phyloP scores from a whole-genome alignment of 2,113 vertebrate genomes.

The Macquaria australasica region DNA sequence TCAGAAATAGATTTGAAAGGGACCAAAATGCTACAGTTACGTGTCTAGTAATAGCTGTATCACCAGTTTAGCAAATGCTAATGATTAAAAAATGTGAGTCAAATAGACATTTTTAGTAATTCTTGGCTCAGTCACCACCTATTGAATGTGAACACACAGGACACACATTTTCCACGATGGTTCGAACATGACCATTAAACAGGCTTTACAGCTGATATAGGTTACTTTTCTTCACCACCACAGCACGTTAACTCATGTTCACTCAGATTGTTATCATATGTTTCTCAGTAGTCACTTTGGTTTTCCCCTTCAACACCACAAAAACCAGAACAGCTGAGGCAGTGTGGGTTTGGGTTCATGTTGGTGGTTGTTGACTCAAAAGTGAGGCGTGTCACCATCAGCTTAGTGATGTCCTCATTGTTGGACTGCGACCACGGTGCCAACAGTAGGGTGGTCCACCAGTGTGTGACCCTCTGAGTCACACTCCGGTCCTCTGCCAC shows the following conservation, averaged over 20 bases:
- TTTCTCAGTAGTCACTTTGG: slow-evolving; percentile 47
- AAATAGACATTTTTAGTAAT: slow-evolving; percentile 9
- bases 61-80: neutral
- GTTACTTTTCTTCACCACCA: slow-evolving; percentile 24
- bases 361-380: slow-evolving; percentile 42
- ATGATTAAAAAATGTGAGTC: neutral
- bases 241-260: slow-evolving; percentile 40
- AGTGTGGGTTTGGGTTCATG: slow-evolving; percentile 28
- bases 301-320: slow-evolving; percentile 58
- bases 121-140: neutral
- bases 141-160: neutral
- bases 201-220: neutral
- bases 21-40: neutral
- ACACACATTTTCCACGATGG: slow-evolving; percentile 9
- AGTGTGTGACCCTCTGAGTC: slow-evolving; percentile 60
- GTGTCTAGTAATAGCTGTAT: neutral
- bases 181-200: slow-evolving; percentile 24
- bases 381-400: slow-evolving; percentile 49
- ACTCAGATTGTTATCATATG: slow-evolving; percentile 43
- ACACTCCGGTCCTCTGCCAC: slow-evolving; percentile 49
- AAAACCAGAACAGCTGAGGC: slow-evolving; percentile 24
- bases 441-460: slow-evolving; percentile 53
- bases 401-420: slow-evolving; percentile 45
- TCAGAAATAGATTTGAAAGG: neutral
- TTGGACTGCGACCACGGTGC: slow-evolving; percentile 41